These are phyloP conservation scores for Pilophorus perplexus DNA, from an alignment of 2,888 invertebrate genomes.

Conservation along the genomic window DNA sequence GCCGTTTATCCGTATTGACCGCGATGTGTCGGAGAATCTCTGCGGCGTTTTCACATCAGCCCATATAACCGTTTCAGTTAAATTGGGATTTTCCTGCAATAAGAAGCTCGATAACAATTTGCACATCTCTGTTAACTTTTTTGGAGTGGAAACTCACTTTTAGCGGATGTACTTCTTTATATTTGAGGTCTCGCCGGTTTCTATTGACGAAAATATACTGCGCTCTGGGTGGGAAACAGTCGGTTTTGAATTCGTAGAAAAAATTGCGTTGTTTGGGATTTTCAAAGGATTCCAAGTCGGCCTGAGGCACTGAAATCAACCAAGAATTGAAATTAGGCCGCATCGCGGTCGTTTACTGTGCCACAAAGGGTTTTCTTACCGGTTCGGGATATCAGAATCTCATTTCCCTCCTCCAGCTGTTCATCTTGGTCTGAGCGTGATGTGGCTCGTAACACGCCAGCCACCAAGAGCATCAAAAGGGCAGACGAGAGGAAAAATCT, in stretches of 20 bases:
- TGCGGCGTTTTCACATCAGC: constrained; percentile 13
- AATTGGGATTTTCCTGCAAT: constrained; percentile 15
- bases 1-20: constrained; percentile 3
- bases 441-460: not conserved
- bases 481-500: constrained; percentile 6
- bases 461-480: constrained; percentile 11
- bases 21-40: constrained; percentile 11
- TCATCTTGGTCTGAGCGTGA: constrained; percentile 6
- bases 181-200: constrained; percentile 39
- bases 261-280: constrained; percentile 36
- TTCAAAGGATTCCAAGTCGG: constrained; percentile 40
- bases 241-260: constrained; percentile 46
- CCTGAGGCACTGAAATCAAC: constrained; percentile 26
- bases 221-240: constrained; percentile 46
- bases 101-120: too few relatives aligned
- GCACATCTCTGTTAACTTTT: too few relatives aligned
- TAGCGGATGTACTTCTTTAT: constrained; percentile 11
- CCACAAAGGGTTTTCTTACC: constrained; percentile 9
- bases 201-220: constrained; percentile 43
- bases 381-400: constrained; percentile 24
- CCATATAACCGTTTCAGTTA: constrained; percentile 28
- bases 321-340: too few relatives aligned
- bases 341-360: too few relatives aligned
- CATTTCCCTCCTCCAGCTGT: constrained; percentile 16
- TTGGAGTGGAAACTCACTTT: too few relatives aligned